Percentiles rank a stretch among this genome's conserved stretches.
These are phyloP conservation scores for Eupithecia abbreviata DNA, from an alignment of 2,888 invertebrate species.

Conservation along the genomic window DNA sequence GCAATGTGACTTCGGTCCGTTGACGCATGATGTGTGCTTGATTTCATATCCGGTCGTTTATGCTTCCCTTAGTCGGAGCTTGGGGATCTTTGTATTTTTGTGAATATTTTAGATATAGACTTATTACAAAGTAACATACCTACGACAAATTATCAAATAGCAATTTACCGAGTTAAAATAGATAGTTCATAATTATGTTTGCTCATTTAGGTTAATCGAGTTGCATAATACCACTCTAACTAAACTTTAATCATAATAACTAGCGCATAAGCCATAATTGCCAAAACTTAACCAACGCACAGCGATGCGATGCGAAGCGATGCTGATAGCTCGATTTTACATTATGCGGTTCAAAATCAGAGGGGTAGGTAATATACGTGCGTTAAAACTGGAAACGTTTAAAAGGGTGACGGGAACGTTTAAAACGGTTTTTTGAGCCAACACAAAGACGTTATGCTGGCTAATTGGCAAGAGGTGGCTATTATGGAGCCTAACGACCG, in stretches of 20 bases:
- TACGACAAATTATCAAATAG: neutral
- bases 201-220: neutral
- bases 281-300: neutral
- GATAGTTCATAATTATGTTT: neutral
- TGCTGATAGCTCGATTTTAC: conserved; percentile 10
- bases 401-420: conserved; percentile 22
- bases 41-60: conserved; percentile 36
- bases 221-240: neutral
- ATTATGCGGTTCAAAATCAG: conserved; percentile 23
- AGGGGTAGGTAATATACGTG: conserved; percentile 30
- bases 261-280: neutral
- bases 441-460: conserved; percentile 60
- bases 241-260: conserved; percentile 1
- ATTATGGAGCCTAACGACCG: conserved; percentile 61
- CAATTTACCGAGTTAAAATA: neutral
- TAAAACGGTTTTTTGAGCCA: conserved; percentile 58
- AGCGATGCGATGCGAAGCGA: too few species aligned
- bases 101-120: neutral
- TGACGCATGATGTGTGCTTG: conserved; percentile 47
- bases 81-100: neutral
- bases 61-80: conserved; percentile 34
- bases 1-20: conserved; percentile 44
- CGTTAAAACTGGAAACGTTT: conserved; percentile 54
- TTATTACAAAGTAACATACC: neutral
- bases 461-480: conserved; percentile 67